Conservation (phyloP, 2,888 invertebrate genomes). For the Hydroisotoma schaefferi region DNA sequence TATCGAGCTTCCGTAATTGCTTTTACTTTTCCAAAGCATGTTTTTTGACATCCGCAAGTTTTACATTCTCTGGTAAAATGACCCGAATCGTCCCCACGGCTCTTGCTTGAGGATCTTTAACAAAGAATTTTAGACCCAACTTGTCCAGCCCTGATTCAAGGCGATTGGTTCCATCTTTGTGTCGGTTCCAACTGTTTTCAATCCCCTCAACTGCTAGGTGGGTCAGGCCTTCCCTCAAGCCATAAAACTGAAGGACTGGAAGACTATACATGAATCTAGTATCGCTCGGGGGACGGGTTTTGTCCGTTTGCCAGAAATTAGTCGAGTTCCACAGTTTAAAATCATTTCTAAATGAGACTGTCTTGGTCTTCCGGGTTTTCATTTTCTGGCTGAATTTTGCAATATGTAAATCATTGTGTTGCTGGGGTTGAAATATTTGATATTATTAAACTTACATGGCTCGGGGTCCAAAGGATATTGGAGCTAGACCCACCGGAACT, state of each 20-base stretch:
- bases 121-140: conserved; percentile 66
- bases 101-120: conserved; percentile 63
- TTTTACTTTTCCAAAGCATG: conserved; percentile 65
- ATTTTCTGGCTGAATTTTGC: conserved; percentile 6
- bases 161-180: conserved; percentile 56
- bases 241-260: conserved; percentile 72
- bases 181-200: conserved; percentile 65
- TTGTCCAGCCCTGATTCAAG: conserved; percentile 65
- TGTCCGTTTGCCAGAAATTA: neutral
- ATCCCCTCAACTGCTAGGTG: conserved; percentile 69
- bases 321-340: neutral
- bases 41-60: conserved; percentile 60
- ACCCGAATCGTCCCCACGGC: conserved; percentile 68
- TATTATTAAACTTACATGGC: conserved; percentile 65
- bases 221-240: conserved; percentile 72
- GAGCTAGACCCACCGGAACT: conserved; percentile 69
- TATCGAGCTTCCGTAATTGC: neutral
- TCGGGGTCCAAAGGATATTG: conserved; percentile 66
- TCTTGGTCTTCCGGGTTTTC: conserved; percentile 7
- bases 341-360: conserved; percentile 19
- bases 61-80: conserved; percentile 62
- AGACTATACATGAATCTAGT: neutral
- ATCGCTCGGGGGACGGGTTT: neutral
- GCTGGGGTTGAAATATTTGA: neutral
- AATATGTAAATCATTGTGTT: neutral